Percentiles rank a stretch among this genome's conserved stretches.
Conservation (phyloP, 2,888 invertebrate genomes). For the Boloria euphrosyne region DNA sequence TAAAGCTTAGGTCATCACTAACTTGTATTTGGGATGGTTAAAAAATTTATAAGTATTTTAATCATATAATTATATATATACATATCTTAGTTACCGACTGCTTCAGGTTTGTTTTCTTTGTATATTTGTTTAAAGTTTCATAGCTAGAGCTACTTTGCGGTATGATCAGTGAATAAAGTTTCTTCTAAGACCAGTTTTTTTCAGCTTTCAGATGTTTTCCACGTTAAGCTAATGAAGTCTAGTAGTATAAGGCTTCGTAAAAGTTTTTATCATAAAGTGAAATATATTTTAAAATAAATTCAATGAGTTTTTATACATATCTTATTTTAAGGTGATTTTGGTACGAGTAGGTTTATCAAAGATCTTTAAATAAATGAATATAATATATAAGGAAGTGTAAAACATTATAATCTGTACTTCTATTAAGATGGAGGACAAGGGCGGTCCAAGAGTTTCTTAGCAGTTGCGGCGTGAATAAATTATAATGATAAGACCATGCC, state of each 20-base stretch:
- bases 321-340: too few species aligned
- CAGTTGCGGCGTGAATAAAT: conserved; percentile 75
- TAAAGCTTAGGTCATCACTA: background rate
- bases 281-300: conserved; percentile 2
- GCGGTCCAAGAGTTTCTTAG: conserved; percentile 45
- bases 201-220: conserved; percentile 7
- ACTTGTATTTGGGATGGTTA: background rate
- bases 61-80: background rate
- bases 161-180: conserved; percentile 24
- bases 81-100: background rate
- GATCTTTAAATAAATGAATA: background rate
- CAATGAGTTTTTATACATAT: background rate
- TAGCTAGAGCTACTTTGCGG: conserved; percentile 19
- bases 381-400: conserved; percentile 7
- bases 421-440: conserved; percentile 30
- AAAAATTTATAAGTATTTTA: background rate
- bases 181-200: conserved; percentile 25
- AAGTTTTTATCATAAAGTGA: conserved; percentile 6
- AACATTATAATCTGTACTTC: conserved; percentile 22
- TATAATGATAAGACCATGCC: conserved; percentile 76
- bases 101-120: background rate
- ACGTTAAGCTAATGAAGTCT: conserved; percentile 9
- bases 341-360: too few species aligned
- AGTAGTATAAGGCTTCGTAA: background rate
- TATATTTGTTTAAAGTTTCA: conserved; percentile 6